Base-by-base conservation (phyloP, 2,113 vertebrate species). In the Gopherus flavomarginatus region DNA sequence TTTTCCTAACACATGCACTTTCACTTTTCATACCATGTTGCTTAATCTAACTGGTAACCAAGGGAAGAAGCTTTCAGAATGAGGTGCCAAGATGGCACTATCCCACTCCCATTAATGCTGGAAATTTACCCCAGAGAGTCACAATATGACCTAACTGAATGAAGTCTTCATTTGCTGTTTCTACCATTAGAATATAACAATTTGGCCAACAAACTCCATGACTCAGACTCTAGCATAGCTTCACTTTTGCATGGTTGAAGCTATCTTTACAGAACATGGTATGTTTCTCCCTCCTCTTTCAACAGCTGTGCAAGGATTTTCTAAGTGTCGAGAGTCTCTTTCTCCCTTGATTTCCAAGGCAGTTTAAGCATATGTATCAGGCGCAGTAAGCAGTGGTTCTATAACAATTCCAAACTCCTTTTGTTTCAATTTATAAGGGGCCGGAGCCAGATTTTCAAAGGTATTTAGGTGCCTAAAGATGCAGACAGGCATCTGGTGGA, bases 201-300 rank as follows among this genome's bases (percentile, higher is more conserved):
- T 72, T 72, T 72, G n/a, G 19, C n/a, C 35, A 72, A 72, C n/a
- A 72, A 72, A 72, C 8, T 72, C n/a, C 19, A 21, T 38, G n/a
- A 38, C n/a, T 72, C 65, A 38, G n/a, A 72, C 35, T 94, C 94
- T 93, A 96, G 29, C 59, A 57, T 88, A 93, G 94, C 88, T 81
- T 62, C 81, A 87, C 65, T 88, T 83, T 81, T 90, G 69, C 22
- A 21, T 87, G 9, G 86, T 89, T 81, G 69, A 59, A 93, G 57
- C 53, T 84, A 69, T 87, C 59, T 90, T 35, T 19, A 56, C 83
- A 62, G 38, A 95, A 88, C 42, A 17, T 8, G 44, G 49, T 42
- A 78, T 10, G 62, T 65, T 94, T 83, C 88, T 79, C 26, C 86
- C 78, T 69, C 57, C 24, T 84, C 93, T 17, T 84, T 88, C 85